A percentile compares a stretch with the other conserved stretches of the same genome.
Evolutionary conservation across 2,888 invertebrate genomes (phyloP).

Genomic region (Parnassius mnemosyne): DNA sequence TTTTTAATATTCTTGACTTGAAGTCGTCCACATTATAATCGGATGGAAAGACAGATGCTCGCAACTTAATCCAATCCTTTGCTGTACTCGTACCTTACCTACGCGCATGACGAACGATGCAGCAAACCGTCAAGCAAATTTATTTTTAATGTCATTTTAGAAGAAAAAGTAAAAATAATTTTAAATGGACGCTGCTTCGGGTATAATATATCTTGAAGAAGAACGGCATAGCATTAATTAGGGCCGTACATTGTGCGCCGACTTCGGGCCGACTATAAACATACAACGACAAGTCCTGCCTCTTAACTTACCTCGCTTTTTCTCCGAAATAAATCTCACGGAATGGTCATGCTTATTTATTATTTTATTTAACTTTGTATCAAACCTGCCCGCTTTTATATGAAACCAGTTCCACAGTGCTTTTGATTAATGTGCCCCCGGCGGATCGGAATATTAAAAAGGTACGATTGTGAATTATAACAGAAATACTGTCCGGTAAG

Average conservation of each 20-base stretch:
- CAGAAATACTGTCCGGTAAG: conserved; percentile 67
- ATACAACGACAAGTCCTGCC: conserved; percentile 68
- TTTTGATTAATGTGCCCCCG: conserved; percentile 71
- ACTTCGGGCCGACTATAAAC: conserved; percentile 67
- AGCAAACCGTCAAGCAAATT: conserved; percentile 19
- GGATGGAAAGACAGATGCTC: no score
- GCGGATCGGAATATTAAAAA: conserved; percentile 61
- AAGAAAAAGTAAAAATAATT: conserved; percentile 40
- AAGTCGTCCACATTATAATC: no score
- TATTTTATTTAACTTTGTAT: conserved; percentile 72
- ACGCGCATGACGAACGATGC: no score
- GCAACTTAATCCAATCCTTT: no score
- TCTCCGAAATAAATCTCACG: conserved; percentile 77
- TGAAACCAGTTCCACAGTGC: conserved; percentile 64
- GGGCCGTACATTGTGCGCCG: conserved; percentile 63
- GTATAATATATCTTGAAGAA: conserved; percentile 55
- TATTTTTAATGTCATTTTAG: conserved; percentile 33
- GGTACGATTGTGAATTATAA: conserved; percentile 71
- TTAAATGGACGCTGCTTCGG: conserved; percentile 49
- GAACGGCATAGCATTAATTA: conserved; percentile 70
- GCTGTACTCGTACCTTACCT: no score
- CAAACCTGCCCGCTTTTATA: conserved; percentile 69
- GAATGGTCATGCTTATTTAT: conserved; percentile 74
- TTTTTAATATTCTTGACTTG: no score
- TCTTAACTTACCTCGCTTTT: conserved; percentile 68